phyloP scores from a whole-genome alignment of 2,888 invertebrate species.

The Pseudoips prasinana region DNA sequence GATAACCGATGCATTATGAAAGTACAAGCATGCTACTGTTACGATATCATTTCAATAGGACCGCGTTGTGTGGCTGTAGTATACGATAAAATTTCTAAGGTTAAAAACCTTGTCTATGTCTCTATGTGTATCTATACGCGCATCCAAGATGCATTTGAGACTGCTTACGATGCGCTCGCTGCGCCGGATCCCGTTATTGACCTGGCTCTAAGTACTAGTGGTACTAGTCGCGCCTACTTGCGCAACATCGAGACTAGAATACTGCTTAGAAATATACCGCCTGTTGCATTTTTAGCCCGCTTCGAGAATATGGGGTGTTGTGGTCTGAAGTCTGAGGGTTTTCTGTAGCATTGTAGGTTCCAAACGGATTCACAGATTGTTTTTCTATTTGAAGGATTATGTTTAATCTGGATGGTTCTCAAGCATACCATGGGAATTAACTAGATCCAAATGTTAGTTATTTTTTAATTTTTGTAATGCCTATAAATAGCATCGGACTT shows the following conservation, averaged over 20 bases:
- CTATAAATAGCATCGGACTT: too few relatives aligned
- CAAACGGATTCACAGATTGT: too few relatives aligned
- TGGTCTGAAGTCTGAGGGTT: too few relatives aligned
- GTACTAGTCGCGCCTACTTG: constrained; percentile 27
- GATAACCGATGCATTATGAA: constrained; percentile 68
- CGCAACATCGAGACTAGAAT: constrained; percentile 28
- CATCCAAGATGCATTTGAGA: constrained; percentile 56
- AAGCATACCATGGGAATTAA: too few relatives aligned
- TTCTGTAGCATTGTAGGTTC: too few relatives aligned
- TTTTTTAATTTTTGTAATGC: too few relatives aligned
- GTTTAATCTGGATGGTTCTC: too few relatives aligned
- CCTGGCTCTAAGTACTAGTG: constrained; percentile 45
- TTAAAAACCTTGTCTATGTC: constrained; percentile 45
- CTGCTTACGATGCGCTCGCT: constrained; percentile 61
- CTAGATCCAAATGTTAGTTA: too few relatives aligned
- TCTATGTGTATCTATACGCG: constrained; percentile 42
- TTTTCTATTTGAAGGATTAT: too few relatives aligned
- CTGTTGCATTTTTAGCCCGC: too few relatives aligned
- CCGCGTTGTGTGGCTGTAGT: constrained; percentile 44
- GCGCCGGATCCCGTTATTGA: constrained; percentile 66
- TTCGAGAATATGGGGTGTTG: too few relatives aligned
- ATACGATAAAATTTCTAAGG: constrained; percentile 51
- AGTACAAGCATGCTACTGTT: constrained; percentile 48
- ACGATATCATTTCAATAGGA: constrained; percentile 45
- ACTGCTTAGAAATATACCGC: constrained; percentile 18